Percentiles rank a stretch among this genome's conserved stretches.
Evolutionary conservation across 2,888 invertebrate species (phyloP).

Genomic region (Carterocephalus palaemon): DNA sequence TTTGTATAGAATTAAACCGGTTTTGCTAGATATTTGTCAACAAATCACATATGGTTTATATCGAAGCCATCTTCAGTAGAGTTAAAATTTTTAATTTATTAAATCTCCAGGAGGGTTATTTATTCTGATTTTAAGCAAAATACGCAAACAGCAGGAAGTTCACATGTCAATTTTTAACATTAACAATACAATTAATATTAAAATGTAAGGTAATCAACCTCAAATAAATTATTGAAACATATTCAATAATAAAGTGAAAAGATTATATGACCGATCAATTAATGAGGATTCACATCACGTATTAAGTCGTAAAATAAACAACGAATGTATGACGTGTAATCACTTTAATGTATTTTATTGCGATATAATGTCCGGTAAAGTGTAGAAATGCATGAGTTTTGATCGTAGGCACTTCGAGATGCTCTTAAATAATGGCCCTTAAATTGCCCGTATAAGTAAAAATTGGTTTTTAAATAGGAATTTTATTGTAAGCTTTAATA

Average conservation of each 20-base stretch:
- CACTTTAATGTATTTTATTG: slow-evolving; percentile 14
- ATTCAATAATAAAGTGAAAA: slow-evolving; percentile 15
- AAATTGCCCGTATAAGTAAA: neutral
- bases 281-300: slow-evolving; percentile 8
- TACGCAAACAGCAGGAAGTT: neutral
- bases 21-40: neutral
- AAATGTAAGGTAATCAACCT: slow-evolving; percentile 5
- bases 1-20: slow-evolving; percentile 6
- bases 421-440: slow-evolving; percentile 3
- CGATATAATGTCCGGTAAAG: slow-evolving; percentile 13
- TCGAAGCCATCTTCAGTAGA: no score
- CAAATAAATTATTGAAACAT: slow-evolving; percentile 1
- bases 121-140: neutral
- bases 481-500: neutral
- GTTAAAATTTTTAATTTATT: no score
- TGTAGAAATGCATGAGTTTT: slow-evolving; percentile 5
- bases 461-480: slow-evolving; percentile 1
- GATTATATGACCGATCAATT: slow-evolving; percentile 15
- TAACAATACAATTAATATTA: neutral
- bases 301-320: slow-evolving; percentile 15
- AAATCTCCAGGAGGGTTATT: no score
- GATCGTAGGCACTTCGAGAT: slow-evolving; percentile 8
- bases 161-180: slow-evolving; percentile 8
- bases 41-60: neutral
- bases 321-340: slow-evolving; percentile 5